phyloP scores from a whole-genome alignment of 2,113 vertebrate species.

The Saguinus midas region DNA sequence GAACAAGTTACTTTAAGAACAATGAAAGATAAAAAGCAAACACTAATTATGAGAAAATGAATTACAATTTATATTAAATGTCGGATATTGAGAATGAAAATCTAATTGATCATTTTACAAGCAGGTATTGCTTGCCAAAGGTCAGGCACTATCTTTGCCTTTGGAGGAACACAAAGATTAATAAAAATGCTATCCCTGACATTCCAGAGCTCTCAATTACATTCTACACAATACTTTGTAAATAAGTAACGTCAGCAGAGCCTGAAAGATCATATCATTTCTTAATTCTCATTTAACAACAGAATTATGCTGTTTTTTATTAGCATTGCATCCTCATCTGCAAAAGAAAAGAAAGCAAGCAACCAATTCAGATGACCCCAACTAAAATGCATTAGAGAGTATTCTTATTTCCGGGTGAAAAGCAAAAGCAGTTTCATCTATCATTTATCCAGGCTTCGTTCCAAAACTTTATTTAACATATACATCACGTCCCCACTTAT shows the following conservation, averaged over 20 bases:
- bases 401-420: conserved; percentile 33
- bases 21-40: conserved; percentile 42
- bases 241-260: neutral
- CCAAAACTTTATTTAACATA: conserved; percentile 6
- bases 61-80: conserved; percentile 21
- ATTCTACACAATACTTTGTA: neutral
- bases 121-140: neutral
- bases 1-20: conserved; percentile 68
- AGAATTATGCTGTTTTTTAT: neutral
- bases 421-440: conserved; percentile 38
- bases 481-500: neutral
- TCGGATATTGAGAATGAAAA: neutral
- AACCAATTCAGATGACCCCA: conserved; percentile 8
- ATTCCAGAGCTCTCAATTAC: neutral
- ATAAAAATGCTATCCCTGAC: neutral
- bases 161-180: neutral
- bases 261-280: neutral
- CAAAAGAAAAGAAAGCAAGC: conserved; percentile 33
- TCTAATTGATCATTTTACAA: neutral
- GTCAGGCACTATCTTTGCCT: neutral
- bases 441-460: conserved; percentile 50
- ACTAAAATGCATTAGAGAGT: conserved; percentile 17
- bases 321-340: neutral
- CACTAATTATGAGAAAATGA: conserved; percentile 43
- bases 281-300: conserved; percentile 11